These are phyloP conservation scores for Cephalopterus ornatus DNA, from an alignment of 2,113 vertebrate species.

Conservation along the genomic window DNA sequence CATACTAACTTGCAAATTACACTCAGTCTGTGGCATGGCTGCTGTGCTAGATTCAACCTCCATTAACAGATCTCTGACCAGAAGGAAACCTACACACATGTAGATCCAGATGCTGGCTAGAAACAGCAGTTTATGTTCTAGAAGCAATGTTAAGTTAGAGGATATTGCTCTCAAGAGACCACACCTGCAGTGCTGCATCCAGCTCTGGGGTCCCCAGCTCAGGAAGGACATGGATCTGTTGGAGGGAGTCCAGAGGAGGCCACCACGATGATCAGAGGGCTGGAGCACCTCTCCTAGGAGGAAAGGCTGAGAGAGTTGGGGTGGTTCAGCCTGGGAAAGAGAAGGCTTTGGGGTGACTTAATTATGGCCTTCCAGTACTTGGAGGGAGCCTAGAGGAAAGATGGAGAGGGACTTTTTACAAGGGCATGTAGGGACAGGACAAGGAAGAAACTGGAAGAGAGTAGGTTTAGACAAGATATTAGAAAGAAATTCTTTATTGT, in stretches of 20 bases:
- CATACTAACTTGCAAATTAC: neutral
- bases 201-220: neutral
- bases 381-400: neutral
- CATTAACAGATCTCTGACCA: neutral
- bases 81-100: neutral
- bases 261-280: neutral
- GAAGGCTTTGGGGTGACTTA: neutral
- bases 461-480: neutral
- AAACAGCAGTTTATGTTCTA: neutral
- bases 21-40: neutral
- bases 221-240: neutral
- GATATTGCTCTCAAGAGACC: neutral
- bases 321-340: neutral
- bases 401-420: neutral
- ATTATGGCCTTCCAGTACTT: neutral
- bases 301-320: neutral
- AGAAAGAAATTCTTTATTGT: neutral
- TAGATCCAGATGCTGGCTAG: neutral
- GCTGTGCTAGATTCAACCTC: neutral
- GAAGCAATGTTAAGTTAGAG: neutral
- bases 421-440: neutral
- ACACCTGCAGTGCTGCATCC: neutral
- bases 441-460: neutral
- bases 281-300: neutral
- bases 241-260: neutral